phyloP scores from a whole-genome alignment of 1,140 invertebrate genomes.

The Trinorchestia longiramus region DNA sequence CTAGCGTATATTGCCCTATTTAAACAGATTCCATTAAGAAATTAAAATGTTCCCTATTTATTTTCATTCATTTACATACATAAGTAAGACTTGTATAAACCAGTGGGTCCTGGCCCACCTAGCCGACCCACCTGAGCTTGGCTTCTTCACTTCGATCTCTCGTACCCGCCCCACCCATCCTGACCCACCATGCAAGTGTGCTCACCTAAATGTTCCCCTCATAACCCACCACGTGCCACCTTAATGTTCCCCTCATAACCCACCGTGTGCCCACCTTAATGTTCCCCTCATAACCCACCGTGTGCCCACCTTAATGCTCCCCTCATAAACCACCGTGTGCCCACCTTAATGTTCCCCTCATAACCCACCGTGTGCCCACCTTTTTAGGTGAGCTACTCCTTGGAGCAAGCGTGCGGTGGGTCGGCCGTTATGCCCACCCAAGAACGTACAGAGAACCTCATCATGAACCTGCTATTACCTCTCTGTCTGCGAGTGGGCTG shows the following conservation, averaged over 20 bases:
- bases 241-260: no score
- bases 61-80: no score
- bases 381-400: slow-evolving; percentile 85
- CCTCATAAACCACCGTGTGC: neutral
- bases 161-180: neutral
- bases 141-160: no score
- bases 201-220: neutral
- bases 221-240: no score
- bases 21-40: no score
- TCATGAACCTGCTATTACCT: slow-evolving; percentile 96
- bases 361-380: neutral
- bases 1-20: no score
- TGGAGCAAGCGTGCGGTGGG: slow-evolving; percentile 94
- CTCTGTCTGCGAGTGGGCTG: slow-evolving; percentile 93
- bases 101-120: no score
- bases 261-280: no score
- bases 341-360: neutral
- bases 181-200: neutral
- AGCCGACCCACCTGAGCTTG: no score
- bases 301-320: neutral
- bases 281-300: no score
- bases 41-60: no score
- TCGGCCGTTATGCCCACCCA: slow-evolving; percentile 87
- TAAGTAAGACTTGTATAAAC: no score
- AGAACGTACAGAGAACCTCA: slow-evolving; percentile 93